A percentile compares a stretch with the other conserved stretches of the same genome.
Conservation (phyloP, 2,888 invertebrate genomes). For the Mimas tiliae region DNA sequence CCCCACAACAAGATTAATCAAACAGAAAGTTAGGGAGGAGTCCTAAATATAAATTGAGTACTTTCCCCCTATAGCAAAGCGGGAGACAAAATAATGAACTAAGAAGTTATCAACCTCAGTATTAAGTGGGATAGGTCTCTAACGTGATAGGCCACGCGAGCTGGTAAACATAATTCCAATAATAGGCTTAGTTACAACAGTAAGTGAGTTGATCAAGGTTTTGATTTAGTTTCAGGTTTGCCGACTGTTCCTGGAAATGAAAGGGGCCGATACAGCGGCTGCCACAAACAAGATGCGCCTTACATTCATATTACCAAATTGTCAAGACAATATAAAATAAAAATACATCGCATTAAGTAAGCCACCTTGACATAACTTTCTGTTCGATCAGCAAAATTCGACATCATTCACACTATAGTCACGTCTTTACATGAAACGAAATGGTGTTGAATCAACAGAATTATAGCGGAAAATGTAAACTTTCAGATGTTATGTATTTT, state of each 20-base stretch:
- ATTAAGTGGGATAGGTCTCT: too few species aligned
- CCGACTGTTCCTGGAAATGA: neutral
- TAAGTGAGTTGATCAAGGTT: conserved; percentile 7
- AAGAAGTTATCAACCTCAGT: too few species aligned
- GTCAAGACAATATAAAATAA: conserved; percentile 15
- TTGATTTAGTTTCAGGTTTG: neutral
- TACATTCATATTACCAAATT: neutral
- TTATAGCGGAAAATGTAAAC: conserved; percentile 69
- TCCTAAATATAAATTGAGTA: too few species aligned
- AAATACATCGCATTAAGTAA: conserved; percentile 29
- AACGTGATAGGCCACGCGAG: too few species aligned
- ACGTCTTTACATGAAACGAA: conserved; percentile 71
- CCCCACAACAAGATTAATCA: too few species aligned
- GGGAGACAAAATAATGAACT: too few species aligned
- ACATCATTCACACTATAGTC: conserved; percentile 19
- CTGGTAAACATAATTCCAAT: too few species aligned
- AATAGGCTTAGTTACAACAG: too few species aligned
- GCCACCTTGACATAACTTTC: conserved; percentile 44
- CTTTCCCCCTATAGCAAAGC: too few species aligned
- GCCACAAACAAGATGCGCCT: too few species aligned
- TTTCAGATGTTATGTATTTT: conserved; percentile 42
- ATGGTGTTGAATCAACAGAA: conserved; percentile 75
- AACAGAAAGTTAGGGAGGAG: too few species aligned
- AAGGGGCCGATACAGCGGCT: too few species aligned
- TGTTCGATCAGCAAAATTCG: conserved; percentile 40